phyloP scores from a whole-genome alignment of 2,113 vertebrate genomes.

The Hemiprocne comata region DNA sequence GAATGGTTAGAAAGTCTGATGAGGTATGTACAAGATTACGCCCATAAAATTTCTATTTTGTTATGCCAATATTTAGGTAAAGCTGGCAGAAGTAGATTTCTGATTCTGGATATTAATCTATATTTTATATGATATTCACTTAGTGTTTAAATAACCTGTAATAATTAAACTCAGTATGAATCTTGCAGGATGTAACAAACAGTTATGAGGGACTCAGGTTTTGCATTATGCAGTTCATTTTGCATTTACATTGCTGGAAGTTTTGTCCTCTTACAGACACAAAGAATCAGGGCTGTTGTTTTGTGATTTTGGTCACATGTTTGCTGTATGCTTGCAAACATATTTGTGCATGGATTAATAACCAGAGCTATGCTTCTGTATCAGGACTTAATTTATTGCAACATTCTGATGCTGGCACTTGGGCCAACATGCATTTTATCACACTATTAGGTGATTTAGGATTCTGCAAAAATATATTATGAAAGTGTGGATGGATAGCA shows the following conservation, averaged over 20 bases:
- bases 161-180: neutral
- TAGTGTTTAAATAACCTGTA: neutral
- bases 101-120: neutral
- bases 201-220: neutral
- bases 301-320: neutral
- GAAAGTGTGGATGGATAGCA: constrained; percentile 27
- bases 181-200: neutral
- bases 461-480: constrained; percentile 59
- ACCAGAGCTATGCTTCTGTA: neutral
- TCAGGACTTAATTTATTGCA: constrained; percentile 61
- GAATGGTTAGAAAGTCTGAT: neutral
- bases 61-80: constrained; percentile 5
- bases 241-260: neutral
- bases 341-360: constrained; percentile 26
- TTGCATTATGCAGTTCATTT: neutral
- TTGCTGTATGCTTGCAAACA: neutral
- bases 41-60: neutral
- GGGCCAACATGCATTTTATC: constrained; percentile 48
- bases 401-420: constrained; percentile 11
- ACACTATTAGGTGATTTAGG: constrained; percentile 54
- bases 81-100: neutral
- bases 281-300: neutral
- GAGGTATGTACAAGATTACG: neutral
- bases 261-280: neutral
- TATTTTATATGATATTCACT: neutral